Evolutionary conservation across 2,888 invertebrate genomes (phyloP), one percentile per base, ranked within the genome.

Genomic region (Antheraea yamamai): DNA sequence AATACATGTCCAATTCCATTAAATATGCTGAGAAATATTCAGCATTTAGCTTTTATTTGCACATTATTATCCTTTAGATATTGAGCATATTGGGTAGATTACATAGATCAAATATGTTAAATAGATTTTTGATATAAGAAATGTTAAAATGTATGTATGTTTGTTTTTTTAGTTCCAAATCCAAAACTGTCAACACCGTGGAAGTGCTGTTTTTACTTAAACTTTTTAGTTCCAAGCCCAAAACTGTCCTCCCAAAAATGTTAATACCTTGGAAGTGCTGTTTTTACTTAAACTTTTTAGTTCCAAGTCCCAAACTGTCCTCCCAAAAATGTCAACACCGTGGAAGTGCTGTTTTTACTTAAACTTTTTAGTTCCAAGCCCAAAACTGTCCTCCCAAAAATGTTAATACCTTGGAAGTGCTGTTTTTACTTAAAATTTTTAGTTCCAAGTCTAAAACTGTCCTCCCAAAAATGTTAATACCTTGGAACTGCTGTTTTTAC

Each of bases 1-100:
- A 82, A 83, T 51, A 70, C n/a, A 68, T 70, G 30, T 20, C 6
- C 30, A n/a, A 30, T 61, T 35, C 12, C 4, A 58, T 47, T 47
- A 10, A 35, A 2, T 30, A 35, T 52, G 8, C 47, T 72, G 72
- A 58, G n/a, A 61, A 61, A 20, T 23, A 12, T 61, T 61, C 12
- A 23, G 8, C 61, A 61, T 61, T 10, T 12, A 61, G n/a, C 10
- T 23, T 23, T 23, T 23, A 23, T 23, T n/a, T 23, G 10, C 20
- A n/a, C 8, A 1, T 20, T 58, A 61, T 23, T 23, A 61, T 61
- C 12, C 2, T 61, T 61, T 10, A 23, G 61, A 10, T 12, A 61
- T 61, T 61, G 8, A 61, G n/a, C 12, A 61, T 61, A 61, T 61
- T 61, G n/a, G n/a, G 23, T 47, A 47, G 47, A 47, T 47, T 4